Conservation (phyloP, 2,888 invertebrate species). For the Patella pellucida region DNA sequence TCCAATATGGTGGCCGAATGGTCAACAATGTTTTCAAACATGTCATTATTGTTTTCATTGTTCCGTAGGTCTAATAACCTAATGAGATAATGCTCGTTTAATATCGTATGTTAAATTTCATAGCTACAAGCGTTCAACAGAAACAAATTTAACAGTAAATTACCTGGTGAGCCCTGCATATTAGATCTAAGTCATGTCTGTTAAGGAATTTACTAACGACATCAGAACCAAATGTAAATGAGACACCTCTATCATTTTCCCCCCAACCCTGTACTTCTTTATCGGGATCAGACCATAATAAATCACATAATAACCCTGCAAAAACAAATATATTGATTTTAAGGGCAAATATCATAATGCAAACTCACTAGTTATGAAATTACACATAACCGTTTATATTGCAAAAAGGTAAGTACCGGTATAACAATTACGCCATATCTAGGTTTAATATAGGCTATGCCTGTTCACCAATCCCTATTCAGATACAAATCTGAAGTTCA, state of each 20-base stretch:
- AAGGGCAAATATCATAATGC: background rate
- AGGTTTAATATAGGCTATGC: too few relatives aligned
- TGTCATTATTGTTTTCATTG: too few relatives aligned
- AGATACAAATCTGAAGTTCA: too few relatives aligned
- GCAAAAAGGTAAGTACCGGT: too few relatives aligned
- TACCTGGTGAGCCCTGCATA: conserved; percentile 97
- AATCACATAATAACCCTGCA: conserved; percentile 92
- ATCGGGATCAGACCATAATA: conserved; percentile 89
- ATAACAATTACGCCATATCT: too few relatives aligned
- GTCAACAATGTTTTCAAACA: too few relatives aligned
- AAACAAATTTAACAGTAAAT: background rate
- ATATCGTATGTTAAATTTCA: too few relatives aligned
- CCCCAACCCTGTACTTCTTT: conserved; percentile 89
- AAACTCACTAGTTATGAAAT: background rate
- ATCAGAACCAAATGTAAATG: conserved; percentile 97
- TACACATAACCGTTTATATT: background rate
- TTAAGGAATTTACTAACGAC: conserved; percentile 90
- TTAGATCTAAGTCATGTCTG: conserved; percentile 95
- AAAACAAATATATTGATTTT: conserved; percentile 21
- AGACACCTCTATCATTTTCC: conserved; percentile 97
- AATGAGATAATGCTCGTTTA: too few relatives aligned
- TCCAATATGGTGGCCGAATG: too few relatives aligned
- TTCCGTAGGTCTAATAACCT: too few relatives aligned
- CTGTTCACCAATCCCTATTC: too few relatives aligned
- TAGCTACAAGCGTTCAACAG: too few relatives aligned